A percentile compares a stretch with the other conserved stretches of the same genome.
phyloP scores from a whole-genome alignment of 2,888 invertebrate genomes.

The Stratiomys singularior region DNA sequence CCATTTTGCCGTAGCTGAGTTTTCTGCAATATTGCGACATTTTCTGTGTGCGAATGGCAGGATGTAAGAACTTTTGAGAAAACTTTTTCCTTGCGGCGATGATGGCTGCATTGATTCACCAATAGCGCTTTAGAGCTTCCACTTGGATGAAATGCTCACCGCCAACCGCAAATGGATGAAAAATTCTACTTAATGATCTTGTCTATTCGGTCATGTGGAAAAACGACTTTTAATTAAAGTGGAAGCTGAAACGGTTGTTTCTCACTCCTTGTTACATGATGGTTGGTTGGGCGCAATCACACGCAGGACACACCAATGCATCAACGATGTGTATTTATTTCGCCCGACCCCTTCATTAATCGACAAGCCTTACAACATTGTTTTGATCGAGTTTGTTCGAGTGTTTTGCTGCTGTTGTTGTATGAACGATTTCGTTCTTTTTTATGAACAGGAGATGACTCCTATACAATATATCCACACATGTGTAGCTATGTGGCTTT shows the following conservation, averaged over 20 bases:
- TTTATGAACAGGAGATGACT: not conserved
- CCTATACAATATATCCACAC: too few species aligned
- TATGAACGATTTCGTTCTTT: slow-evolving; percentile 17
- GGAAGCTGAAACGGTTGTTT: slow-evolving; percentile 40
- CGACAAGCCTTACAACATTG: slow-evolving; percentile 11
- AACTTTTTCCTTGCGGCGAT: slow-evolving; percentile 5
- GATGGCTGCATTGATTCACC: slow-evolving; percentile 25
- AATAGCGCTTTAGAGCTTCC: not conserved
- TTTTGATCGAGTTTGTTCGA: slow-evolving; percentile 41
- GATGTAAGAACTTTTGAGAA: slow-evolving; percentile 36
- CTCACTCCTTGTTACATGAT: slow-evolving; percentile 40
- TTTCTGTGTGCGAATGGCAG: slow-evolving; percentile 8
- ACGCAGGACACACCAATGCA: not conserved
- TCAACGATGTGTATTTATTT: not conserved
- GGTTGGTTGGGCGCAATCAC: slow-evolving; percentile 28
- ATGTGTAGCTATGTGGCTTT: too few species aligned
- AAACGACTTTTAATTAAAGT: slow-evolving; percentile 63
- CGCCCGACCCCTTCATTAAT: slow-evolving; percentile 22
- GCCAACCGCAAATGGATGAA: not conserved
- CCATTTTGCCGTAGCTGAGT: not conserved
- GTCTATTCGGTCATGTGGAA: slow-evolving; percentile 64
- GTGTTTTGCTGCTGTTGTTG: slow-evolving; percentile 43
- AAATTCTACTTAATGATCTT: slow-evolving; percentile 53
- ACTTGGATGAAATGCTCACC: not conserved
- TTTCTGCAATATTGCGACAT: slow-evolving; percentile 23